Evolutionary conservation across 2,113 vertebrate species (phyloP).

Genomic region (Mesembrinibis cayennensis): DNA sequence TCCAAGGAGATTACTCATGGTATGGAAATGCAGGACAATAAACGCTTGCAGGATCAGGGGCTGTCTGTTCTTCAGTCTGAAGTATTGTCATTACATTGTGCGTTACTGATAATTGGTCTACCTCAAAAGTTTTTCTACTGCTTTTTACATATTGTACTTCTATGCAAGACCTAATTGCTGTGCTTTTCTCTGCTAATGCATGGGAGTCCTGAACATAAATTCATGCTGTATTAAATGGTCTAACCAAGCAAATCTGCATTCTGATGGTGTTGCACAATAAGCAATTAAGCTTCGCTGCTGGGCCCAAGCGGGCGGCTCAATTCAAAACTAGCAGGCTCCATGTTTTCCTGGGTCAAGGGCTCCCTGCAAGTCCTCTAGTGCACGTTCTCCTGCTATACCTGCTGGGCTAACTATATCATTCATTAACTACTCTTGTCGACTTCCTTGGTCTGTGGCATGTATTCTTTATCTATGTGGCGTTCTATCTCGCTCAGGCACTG

Average conservation of each 20-base stretch:
- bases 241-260: background rate
- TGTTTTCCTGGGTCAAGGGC: background rate
- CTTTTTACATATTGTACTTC: background rate
- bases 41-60: background rate
- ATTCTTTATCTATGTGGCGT: rapidly evolving
- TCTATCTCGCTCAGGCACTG: rapidly evolving
- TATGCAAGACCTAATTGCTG: background rate
- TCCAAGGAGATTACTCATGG: background rate
- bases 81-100: background rate
- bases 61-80: background rate
- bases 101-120: background rate
- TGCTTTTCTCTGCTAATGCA: background rate
- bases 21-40: background rate
- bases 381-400: background rate
- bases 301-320: rapidly evolving
- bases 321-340: background rate
- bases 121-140: background rate
- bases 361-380: background rate
- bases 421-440: background rate
- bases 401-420: background rate
- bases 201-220: background rate
- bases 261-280: background rate
- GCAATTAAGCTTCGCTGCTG: background rate
- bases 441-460: background rate
- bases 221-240: background rate